Evolutionary conservation across 2,888 invertebrate genomes (phyloP), one percentile per base, ranked within the genome.

Genomic region (Sinotaia quadrata): DNA sequence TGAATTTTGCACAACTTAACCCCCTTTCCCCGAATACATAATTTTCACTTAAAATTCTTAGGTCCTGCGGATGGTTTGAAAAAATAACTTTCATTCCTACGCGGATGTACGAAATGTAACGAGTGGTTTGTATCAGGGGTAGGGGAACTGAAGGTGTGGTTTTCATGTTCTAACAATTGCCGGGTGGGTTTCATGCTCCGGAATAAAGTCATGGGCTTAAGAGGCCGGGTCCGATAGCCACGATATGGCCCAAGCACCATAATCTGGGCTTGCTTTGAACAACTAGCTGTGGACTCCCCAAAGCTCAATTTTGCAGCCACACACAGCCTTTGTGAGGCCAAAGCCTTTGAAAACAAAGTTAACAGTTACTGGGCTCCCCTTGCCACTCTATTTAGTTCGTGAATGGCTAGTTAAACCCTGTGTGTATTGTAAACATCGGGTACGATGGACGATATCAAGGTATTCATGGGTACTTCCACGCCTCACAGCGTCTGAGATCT

Each of bases 311-410:
- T 31, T 54, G 54, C 27, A 54, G 29, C 54, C 54, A 54, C 54
- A 54, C 54, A 54, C 54, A 54, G 54, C 27, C 27, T 24, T 54
- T 54, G 54, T 54, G 54, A 24, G 24, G 27, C 10, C 54, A 29
- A 54, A 24, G 54, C 54, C 54, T 24, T 27, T 10, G 27, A 54
- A 54, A 54, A 54, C 54, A 54, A 54, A 54, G 54, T 54, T 54
- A 54, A 54, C 4, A 24, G 24, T n/a, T n/a, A n/a, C 4, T 2
- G n/a, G 10, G 27, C 54, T 18, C 31, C 27, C 2, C 1, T 4
- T 8, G 21, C 21, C 21, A 12, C 41, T 41, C n/a, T 41, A 41
- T 12, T 47, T 24, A 24, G 47, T 24, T n/a, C 47, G 24, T 47
- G 47, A n/a, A 24, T 47, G 47, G 24, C 41, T 47, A 47, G 47